A percentile compares a stretch with the other conserved stretches of the same genome.
These are phyloP conservation scores for Saccopteryx bilineata DNA, from an alignment of 2,113 vertebrate species.

Conservation along the genomic window DNA sequence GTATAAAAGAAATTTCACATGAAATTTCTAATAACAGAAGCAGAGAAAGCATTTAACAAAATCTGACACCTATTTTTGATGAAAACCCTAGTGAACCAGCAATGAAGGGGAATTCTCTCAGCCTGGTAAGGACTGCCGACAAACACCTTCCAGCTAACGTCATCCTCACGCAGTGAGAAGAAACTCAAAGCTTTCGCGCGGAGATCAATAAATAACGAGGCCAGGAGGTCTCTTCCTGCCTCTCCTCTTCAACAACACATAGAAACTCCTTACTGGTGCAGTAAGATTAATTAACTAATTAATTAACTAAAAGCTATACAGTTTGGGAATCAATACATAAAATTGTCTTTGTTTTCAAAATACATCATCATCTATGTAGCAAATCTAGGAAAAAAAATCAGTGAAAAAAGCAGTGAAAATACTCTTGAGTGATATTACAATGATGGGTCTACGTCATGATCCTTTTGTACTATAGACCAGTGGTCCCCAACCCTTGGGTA, in stretches of 20 bases:
- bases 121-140: not conserved
- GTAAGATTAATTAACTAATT: not conserved
- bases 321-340: not conserved
- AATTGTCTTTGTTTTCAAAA: not conserved
- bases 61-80: not conserved
- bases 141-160: not conserved
- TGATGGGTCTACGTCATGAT: no score
- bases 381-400: not conserved
- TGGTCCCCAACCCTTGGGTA: no score
- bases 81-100: not conserved
- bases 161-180: not conserved
- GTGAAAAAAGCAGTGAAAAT: no score
- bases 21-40: not conserved
- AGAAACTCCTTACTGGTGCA: no score
- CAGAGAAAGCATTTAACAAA: not conserved
- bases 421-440: no score
- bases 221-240: not conserved
- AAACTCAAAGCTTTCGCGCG: not conserved
- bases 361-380: not conserved
- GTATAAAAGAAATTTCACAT: not conserved
- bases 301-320: not conserved
- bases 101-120: not conserved
- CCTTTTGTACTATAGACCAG: no score
- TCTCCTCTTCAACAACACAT: not conserved
- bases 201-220: not conserved